Evolutionary conservation across 2,113 vertebrate species (phyloP), one percentile per base, ranked within the genome.

Genomic region (Sander vitreus): DNA sequence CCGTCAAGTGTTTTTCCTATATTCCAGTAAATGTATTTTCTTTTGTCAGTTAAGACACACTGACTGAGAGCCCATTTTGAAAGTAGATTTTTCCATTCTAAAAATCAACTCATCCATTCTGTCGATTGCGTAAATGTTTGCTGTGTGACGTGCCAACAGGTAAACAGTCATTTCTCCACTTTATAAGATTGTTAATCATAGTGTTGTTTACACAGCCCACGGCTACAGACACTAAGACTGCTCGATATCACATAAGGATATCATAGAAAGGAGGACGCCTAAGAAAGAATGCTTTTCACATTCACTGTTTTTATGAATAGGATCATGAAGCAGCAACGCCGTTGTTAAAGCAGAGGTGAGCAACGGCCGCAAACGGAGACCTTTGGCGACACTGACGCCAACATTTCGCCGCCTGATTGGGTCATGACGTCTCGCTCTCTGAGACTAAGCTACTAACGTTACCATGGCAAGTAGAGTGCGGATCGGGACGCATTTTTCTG

Each of bases 161-260:
- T 89, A 91, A 89, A 90, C 84, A 88, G 69, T 81, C 36, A 76
- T 85, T 88, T 65, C 77, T 72, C 48, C n/a, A 43, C 33, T 87
- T 80, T 60, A 71, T 66, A 66, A 66, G 64, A 66, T 19, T 48
- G 43, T 80, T 87, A 89, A 93, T 89, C 73, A 78, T 78, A 59
- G 84, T 70, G 51, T 67, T 91, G 80, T 84, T 91, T 78, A 86
- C 81, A 88, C 78, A 90, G 83, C 90, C 83, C 57, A 23, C 39
- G 74, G 88, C 78, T 86, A 85, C 66, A 90, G 85, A 91, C 81
- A 78, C 51, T 39, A 12, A 73, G 69, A 54, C 91, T 76, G 73
- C 68, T 58, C 15, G 18, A 82, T 71, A 48, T 25, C 21, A 57
- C 21, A 57, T 16, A 51, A 65, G n/a, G 59, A 88, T 23, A 73